Conservation (phyloP, 2,797 vertebrate genomes). For the Sebastes iracundus region DNA sequence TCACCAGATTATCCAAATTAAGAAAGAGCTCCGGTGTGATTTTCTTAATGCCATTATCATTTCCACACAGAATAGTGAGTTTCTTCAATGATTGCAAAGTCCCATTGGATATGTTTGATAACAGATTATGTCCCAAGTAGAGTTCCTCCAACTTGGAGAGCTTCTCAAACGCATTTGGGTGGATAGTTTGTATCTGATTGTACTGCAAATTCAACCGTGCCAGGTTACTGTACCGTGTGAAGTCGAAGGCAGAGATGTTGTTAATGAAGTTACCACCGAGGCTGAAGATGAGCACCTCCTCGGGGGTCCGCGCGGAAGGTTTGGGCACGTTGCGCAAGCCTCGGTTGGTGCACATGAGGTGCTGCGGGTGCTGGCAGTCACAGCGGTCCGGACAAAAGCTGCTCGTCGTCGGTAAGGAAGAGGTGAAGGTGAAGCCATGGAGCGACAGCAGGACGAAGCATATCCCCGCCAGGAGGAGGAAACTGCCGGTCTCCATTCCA, state of each 20-base stretch:
- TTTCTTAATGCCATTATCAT: conserved; percentile 87
- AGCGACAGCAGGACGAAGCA: conserved; percentile 71
- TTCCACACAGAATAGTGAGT: conserved; percentile 89
- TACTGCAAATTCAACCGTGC: conserved; percentile 92
- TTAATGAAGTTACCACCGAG: conserved; percentile 94
- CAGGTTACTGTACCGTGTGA: conserved; percentile 85
- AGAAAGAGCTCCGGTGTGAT: conserved; percentile 85
- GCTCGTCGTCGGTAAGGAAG: conserved; percentile 59
- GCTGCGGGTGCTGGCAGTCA: conserved; percentile 92
- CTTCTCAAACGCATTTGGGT: conserved; percentile 90
- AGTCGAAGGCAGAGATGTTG: conserved; percentile 90
- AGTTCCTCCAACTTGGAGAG: conserved; percentile 90
- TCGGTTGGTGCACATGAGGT: conserved; percentile 93
- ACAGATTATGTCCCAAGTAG: conserved; percentile 92
- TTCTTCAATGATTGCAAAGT: conserved; percentile 87
- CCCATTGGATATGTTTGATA: conserved; percentile 82
- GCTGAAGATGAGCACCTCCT: conserved; percentile 88
- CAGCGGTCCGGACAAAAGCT: conserved; percentile 90
- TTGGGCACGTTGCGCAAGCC: conserved; percentile 89
- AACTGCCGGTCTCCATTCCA: conserved; percentile 77
- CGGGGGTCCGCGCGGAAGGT: conserved; percentile 69
- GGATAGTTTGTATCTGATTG: conserved; percentile 89
- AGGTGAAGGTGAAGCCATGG: conserved; percentile 64
- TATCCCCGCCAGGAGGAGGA: conserved; percentile 40
- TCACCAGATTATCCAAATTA: conserved; percentile 86